Conservation (phyloP, 2,113 vertebrate genomes). For the Nestor notabilis region DNA sequence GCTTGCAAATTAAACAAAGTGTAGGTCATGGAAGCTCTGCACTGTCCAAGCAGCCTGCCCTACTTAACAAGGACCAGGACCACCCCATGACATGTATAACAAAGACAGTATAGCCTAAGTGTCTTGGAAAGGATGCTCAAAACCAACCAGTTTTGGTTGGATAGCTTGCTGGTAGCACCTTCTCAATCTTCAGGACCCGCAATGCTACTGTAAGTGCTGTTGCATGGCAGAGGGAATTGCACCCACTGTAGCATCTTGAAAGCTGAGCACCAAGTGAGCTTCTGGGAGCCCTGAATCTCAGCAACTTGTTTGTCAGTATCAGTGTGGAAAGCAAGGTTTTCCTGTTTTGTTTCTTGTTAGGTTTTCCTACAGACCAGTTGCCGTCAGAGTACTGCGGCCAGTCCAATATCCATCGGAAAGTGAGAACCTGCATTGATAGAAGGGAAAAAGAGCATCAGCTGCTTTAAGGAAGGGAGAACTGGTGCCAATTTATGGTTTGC, state of each 20-base stretch:
- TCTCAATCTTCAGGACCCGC: background rate
- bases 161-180: background rate
- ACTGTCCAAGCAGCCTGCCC: background rate
- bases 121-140: background rate
- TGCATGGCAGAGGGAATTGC: background rate
- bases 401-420: background rate
- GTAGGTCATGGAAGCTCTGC: background rate
- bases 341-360: background rate
- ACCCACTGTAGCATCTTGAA: background rate
- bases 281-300: background rate
- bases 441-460: background rate
- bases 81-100: background rate
- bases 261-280: background rate
- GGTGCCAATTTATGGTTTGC: background rate
- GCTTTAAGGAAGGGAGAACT: background rate
- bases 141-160: background rate
- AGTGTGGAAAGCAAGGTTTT: background rate
- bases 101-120: background rate
- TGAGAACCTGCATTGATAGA: background rate
- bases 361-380: background rate
- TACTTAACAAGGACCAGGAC: background rate
- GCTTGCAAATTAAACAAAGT: background rate
- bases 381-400: background rate
- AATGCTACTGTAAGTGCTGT: background rate
- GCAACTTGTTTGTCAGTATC: background rate